Conservation (phyloP, 2,888 invertebrate genomes). For the Lobophora halterata region DNA sequence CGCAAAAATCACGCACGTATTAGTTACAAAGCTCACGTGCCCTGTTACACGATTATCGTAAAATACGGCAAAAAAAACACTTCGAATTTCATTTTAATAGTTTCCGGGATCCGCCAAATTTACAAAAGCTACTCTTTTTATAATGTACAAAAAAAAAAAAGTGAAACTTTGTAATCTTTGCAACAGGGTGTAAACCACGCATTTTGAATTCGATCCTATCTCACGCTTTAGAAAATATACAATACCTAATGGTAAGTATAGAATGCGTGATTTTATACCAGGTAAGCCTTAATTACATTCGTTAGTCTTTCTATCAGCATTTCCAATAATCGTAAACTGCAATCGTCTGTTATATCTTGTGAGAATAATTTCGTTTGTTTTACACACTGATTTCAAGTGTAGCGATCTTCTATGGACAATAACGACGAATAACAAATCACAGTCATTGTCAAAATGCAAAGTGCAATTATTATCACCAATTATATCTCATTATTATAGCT, state of each 20-base stretch:
- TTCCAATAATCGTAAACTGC: conserved; percentile 69
- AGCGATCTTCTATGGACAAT: too few species aligned
- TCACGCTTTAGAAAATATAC: too few species aligned
- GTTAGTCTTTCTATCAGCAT: conserved; percentile 56
- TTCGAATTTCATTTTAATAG: conserved; percentile 55
- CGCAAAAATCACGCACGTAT: conserved; percentile 65
- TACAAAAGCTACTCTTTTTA: conserved; percentile 42
- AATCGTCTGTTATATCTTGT: conserved; percentile 52
- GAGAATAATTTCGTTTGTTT: conserved; percentile 53
- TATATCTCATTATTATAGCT: too few species aligned
- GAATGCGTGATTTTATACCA: conserved; percentile 29
- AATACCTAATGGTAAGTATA: too few species aligned
- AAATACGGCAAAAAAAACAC: conserved; percentile 31
- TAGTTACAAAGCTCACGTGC: conserved; percentile 74
- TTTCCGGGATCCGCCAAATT: conserved; percentile 57
- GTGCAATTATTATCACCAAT: too few species aligned
- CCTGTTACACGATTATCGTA: conserved; percentile 58
- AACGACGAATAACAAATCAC: too few species aligned
- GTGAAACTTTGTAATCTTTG: conserved; percentile 54
- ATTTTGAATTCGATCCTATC: conserved; percentile 31
- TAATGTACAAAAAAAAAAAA: conserved; percentile 57
- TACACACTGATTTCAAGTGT: too few species aligned
- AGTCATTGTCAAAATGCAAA: too few species aligned
- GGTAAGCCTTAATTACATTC: conserved; percentile 57
- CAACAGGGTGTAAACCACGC: conserved; percentile 47